Conservation (phyloP, 1,140 invertebrate genomes). For the Drosophila willistoni region DNA sequence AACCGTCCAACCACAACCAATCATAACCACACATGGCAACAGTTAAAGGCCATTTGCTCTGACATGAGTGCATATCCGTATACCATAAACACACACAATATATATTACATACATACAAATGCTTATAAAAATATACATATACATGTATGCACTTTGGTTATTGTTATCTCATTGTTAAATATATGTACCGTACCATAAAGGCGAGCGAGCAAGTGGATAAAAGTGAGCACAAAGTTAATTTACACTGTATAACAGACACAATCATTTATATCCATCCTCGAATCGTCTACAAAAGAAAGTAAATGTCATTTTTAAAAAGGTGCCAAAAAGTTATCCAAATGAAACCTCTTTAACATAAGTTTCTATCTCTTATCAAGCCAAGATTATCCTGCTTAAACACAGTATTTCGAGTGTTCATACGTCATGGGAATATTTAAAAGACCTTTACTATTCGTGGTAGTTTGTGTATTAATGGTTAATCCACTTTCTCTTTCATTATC, state of each 20-base stretch:
- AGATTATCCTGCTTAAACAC: too few species aligned
- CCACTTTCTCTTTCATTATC: too few species aligned
- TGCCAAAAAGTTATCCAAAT: too few species aligned
- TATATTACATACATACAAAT: constrained; percentile 4
- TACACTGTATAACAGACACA: neutral
- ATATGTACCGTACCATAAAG: constrained; percentile 2
- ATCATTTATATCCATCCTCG: neutral
- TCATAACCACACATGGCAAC: constrained; percentile 17
- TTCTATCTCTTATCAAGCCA: too few species aligned
- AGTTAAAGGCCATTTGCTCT: constrained; percentile 17
- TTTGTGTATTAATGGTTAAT: too few species aligned
- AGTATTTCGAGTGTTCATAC: too few species aligned
- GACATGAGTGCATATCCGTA: constrained; percentile 17
- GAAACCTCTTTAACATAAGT: too few species aligned
- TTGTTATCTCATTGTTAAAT: constrained; percentile 15
- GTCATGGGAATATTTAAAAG: too few species aligned
- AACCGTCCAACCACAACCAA: neutral
- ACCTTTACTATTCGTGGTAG: too few species aligned
- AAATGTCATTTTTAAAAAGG: too few species aligned
- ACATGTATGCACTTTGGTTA: constrained; percentile 9
- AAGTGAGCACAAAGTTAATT: neutral
- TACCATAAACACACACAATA: neutral
- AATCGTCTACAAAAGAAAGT: neutral
- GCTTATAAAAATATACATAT: neutral
- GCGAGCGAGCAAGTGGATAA: constrained; percentile 5